A percentile compares a stretch with the other conserved stretches of the same genome.
Evolutionary conservation across 2,797 vertebrate species (phyloP).

Genomic region (Poeciliopsis presidionis): DNA sequence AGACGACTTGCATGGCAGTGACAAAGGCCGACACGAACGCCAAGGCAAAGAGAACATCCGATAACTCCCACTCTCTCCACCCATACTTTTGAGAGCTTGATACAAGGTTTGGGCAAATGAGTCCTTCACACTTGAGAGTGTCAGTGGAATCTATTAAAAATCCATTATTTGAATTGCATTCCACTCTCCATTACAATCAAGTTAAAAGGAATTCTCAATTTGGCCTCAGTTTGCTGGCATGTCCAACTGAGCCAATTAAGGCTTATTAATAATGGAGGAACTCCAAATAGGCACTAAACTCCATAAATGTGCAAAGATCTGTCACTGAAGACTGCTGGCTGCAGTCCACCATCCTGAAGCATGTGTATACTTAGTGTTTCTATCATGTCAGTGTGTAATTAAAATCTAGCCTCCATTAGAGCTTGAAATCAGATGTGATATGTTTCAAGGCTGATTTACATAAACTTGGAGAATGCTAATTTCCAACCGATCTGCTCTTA

Average conservation of each 20-base stretch:
- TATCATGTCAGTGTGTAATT: slow-evolving; percentile 67
- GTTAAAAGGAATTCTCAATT: slow-evolving; percentile 73
- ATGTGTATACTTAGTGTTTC: slow-evolving; percentile 55
- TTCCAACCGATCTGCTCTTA: slow-evolving; percentile 62
- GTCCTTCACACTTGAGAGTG: slow-evolving; percentile 74
- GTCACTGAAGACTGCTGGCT: slow-evolving; percentile 47
- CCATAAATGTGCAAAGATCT: slow-evolving; percentile 65
- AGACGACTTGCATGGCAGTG: slow-evolving; percentile 32
- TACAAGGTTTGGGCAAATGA: slow-evolving; percentile 67
- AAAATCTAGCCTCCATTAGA: slow-evolving; percentile 70
- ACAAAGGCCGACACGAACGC: slow-evolving; percentile 48
- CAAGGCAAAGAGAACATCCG: slow-evolving; percentile 35
- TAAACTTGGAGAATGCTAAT: slow-evolving; percentile 81
- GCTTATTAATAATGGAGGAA: slow-evolving; percentile 74
- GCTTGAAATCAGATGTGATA: slow-evolving; percentile 63
- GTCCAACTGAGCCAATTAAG: slow-evolving; percentile 76
- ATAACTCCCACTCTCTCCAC: slow-evolving; percentile 47
- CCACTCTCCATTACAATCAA: slow-evolving; percentile 68
- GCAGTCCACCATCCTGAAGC: slow-evolving; percentile 42
- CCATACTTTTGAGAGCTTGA: slow-evolving; percentile 55
- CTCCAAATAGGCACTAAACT: slow-evolving; percentile 70
- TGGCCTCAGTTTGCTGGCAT: slow-evolving; percentile 70
- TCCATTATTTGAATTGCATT: slow-evolving; percentile 79
- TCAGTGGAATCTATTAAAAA: slow-evolving; percentile 78
- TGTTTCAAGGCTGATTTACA: slow-evolving; percentile 80